phyloP scores from a whole-genome alignment of 2,113 vertebrate species.

The Thunnus thynnus region DNA sequence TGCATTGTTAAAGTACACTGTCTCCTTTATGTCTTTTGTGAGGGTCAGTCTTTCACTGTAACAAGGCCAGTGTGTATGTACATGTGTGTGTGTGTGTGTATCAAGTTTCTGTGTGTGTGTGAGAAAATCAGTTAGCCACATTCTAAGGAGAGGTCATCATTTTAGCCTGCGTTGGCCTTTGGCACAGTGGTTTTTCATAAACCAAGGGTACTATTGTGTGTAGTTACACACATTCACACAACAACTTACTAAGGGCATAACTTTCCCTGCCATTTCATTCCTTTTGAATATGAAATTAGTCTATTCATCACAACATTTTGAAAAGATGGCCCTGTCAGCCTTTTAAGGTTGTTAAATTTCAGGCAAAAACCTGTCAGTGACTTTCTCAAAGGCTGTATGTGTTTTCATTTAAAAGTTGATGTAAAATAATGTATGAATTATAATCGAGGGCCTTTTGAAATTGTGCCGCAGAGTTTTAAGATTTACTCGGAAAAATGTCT shows the following conservation, averaged over 20 bases:
- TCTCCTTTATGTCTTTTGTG: constrained; percentile 51
- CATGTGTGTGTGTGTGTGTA: constrained; percentile 12
- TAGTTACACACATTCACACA: background rate
- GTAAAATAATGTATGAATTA: background rate
- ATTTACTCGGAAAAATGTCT: background rate
- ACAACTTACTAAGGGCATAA: background rate
- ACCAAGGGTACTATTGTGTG: constrained; percentile 10
- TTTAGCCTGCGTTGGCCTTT: background rate
- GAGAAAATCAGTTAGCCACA: constrained; percentile 29
- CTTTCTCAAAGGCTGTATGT: background rate
- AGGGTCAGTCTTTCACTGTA: constrained; percentile 46
- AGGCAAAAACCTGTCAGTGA: background rate
- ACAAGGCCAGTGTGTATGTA: constrained; percentile 38
- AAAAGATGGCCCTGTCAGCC: background rate
- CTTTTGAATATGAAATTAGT: constrained; percentile 1
- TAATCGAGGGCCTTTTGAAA: background rate
- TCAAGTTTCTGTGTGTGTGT: constrained; percentile 38
- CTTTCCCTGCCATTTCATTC: background rate
- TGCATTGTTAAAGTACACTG: constrained; percentile 66
- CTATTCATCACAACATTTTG: background rate
- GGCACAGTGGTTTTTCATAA: constrained; percentile 8
- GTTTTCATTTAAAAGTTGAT: background rate
- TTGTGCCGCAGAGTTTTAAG: background rate
- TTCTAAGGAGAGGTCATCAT: constrained; percentile 23
- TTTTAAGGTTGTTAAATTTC: background rate